Evolutionary conservation across 2,113 vertebrate species (phyloP).

Genomic region (Catharus minimus): DNA sequence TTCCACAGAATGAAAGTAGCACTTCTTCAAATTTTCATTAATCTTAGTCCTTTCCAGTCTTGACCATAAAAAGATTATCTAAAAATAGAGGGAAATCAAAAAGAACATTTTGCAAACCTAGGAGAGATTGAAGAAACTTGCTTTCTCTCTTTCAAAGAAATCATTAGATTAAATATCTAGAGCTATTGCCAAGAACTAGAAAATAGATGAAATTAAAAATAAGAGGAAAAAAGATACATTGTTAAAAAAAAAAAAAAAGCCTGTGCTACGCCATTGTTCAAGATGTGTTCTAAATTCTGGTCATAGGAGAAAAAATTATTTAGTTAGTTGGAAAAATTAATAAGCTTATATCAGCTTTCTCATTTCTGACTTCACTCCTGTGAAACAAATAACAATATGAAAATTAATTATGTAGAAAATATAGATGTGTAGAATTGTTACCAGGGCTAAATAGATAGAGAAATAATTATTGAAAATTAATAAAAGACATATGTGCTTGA

Average conservation of each 20-base stretch:
- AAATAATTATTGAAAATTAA: background rate
- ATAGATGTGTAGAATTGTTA: background rate
- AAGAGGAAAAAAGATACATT: fast-evolving
- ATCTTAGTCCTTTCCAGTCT: background rate
- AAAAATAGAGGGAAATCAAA: background rate
- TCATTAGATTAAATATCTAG: background rate
- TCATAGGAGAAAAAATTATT: background rate
- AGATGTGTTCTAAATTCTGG: background rate
- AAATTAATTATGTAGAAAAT: background rate
- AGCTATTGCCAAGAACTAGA: background rate
- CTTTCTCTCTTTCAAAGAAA: background rate
- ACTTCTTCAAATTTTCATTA: background rate
- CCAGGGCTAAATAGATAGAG: background rate
- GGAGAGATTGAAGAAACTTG: background rate
- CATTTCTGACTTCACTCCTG: background rate
- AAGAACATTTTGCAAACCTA: background rate
- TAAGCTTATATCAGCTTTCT: background rate
- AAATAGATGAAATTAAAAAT: background rate
- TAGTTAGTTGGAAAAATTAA: background rate
- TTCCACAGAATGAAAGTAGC: background rate
- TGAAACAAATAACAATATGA: background rate
- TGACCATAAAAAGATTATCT: background rate
- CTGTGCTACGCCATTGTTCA: fast-evolving
- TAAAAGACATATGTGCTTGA: background rate
- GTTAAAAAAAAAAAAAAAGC: background rate